phyloP scores from a whole-genome alignment of 2,113 vertebrate species.

The Perccottus glenii region DNA sequence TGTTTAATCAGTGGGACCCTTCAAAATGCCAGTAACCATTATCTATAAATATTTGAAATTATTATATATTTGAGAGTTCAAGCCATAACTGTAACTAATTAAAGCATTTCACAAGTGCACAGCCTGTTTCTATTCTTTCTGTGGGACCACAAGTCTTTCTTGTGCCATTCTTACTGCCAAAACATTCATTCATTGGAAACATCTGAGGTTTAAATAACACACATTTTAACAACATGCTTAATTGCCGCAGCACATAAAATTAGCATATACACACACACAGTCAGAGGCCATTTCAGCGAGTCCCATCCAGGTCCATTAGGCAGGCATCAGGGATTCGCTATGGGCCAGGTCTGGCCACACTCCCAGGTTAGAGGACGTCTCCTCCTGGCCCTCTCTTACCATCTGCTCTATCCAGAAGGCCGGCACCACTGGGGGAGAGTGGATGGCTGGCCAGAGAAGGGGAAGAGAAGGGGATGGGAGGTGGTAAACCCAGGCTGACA shows the following conservation, averaged over 20 bases:
- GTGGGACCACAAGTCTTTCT: no score
- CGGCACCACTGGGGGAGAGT: slow-evolving; percentile 60
- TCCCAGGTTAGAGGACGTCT: slow-evolving; percentile 84
- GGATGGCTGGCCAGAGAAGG: slow-evolving; percentile 53
- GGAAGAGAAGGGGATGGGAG: slow-evolving; percentile 11
- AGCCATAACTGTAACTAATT: no score
- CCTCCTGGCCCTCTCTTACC: slow-evolving; percentile 76
- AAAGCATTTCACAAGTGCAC: no score
- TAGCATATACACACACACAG: slow-evolving; percentile 23
- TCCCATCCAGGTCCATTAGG: slow-evolving; percentile 72
- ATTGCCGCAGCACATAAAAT: slow-evolving; percentile 22
- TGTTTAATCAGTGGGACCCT: no score
- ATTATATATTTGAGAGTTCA: no score
- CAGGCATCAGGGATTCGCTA: slow-evolving; percentile 60
- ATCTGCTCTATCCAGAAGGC: slow-evolving; percentile 84
- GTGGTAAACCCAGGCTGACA: slow-evolving; percentile 14
- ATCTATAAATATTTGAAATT: no score
- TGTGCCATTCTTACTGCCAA: neutral
- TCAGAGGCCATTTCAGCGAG: slow-evolving; percentile 40
- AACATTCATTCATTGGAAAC: neutral
- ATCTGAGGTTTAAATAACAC: slow-evolving; percentile 14
- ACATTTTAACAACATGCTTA: slow-evolving; percentile 15
- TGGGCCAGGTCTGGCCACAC: slow-evolving; percentile 74
- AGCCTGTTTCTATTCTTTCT: no score
- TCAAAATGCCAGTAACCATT: no score